Evolutionary conservation across 2,113 vertebrate genomes (phyloP), one percentile per base, ranked within the genome.

Genomic region (Harpagus bidentatus): DNA sequence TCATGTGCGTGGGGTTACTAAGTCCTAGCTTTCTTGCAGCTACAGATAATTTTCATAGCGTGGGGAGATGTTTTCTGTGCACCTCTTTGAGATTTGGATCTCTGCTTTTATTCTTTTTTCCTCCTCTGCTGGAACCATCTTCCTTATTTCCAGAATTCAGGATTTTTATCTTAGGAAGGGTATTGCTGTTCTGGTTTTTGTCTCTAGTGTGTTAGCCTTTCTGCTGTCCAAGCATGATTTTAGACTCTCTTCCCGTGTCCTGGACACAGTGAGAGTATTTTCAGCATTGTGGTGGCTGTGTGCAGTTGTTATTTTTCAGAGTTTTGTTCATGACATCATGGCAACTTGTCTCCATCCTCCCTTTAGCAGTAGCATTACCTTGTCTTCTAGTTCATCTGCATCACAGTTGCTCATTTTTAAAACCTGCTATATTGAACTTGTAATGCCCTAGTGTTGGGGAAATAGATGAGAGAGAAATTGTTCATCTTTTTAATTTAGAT

Each of bases 1-100:
- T 56, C 22, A 3, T 47, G 0, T 2, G 0, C 26, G 38, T 14
- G 26, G 34, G 13, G 42, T 76, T 62, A 17, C n/a, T 5, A 1
- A 5, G 43, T 40, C 6, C 25, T 4, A 6, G 53, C 22, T 87
- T n/a, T 81, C 45, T 59, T 29, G 43, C 76, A 56, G 67, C 80
- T 58, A 3, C 19, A 6, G 80, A 13, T 69, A 13, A 32, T 86
- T 78, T 66, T 36, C 5, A 0, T 19, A 23, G 71, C 0, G 1
- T 52, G 74, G 38, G 70, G 70, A 87, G 69, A 16, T 71, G 19
- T 71, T 92, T 92, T 80, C 23, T 70, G 14, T 73, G 74, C 25
- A 5, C 40, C 21, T 31, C 53, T 26, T 34, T 28, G 15, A 45
- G n/a, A 28, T 53, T n/a, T 76, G 55, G 32, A 16, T 4, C 47